Base-by-base conservation (phyloP, 2,888 invertebrate species). In the Callyntrura guangdongensis region DNA sequence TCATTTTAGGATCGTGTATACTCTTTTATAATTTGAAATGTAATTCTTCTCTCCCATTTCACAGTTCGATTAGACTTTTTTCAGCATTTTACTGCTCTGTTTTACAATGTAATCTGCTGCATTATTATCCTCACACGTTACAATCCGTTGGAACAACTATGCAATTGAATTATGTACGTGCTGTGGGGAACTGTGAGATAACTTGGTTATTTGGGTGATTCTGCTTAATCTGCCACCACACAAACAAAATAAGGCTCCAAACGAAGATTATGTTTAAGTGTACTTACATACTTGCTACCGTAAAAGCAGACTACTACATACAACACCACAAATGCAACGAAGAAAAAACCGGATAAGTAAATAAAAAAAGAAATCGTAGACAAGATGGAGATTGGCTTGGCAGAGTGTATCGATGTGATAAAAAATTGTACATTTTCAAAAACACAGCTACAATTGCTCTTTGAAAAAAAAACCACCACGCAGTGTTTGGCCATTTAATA, bases 401-500 rank as follows among this genome's bases (percentile, higher is more conserved):
- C 14, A 12, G 17, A 17, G 22, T 1, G 20, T 11, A 45, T n/a
- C 6, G 36, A 22, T 47, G 49, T 17, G 49, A 49, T 47, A 74
- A 22, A 45, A 49, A n/a, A 61, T 9, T 8, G 45, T 1, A 83
- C n/a, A 8, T 83, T 45, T 83, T 36, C 20, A 82, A 20, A 47
- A 45, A 64, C 47, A 64, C 83, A 83, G 64, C 47, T 64, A 20
- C 45, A 83, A 83, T 47, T 47, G 20, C 64, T 64, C 47, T 81
- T 27, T 81, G n/a, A 56, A 12, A 83, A 12, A 83, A 36, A 79
- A 79, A 59, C 79, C 79, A 79, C 25, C 36, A 36, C 3, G 36
- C 36, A 11, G n/a, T 27, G 79, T 56, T 79, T 79, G n/a, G 17
- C 56, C 77, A 77, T 77, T 59, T 61, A 56, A 81, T 64, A 83